These are phyloP conservation scores for Pseudopleuronectes americanus DNA, from an alignment of 2,797 vertebrate genomes.

Conservation along the genomic window DNA sequence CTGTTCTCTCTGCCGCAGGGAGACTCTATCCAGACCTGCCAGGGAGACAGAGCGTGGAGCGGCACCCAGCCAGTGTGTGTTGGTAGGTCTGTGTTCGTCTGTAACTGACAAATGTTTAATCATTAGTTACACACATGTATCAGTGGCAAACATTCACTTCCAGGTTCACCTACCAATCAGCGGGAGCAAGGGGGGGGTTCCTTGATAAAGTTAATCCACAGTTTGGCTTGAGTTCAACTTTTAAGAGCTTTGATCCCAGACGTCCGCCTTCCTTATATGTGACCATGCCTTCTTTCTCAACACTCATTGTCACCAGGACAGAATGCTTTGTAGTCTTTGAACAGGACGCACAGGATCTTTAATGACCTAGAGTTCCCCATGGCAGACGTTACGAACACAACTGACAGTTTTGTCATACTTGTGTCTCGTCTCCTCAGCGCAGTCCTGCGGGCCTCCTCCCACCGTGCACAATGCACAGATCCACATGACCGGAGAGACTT, in stretches of 20 bases:
- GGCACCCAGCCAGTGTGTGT: constrained; percentile 86
- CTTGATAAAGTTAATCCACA: too few species aligned
- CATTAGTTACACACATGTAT: too few species aligned
- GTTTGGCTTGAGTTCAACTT: too few species aligned
- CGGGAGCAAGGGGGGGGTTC: too few species aligned
- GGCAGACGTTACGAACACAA: background rate
- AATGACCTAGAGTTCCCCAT: too few species aligned
- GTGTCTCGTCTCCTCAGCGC: constrained; percentile 66
- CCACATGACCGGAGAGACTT: constrained; percentile 71
- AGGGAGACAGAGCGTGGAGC: constrained; percentile 89
- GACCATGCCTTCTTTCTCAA: too few species aligned
- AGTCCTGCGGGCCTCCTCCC: constrained; percentile 85
- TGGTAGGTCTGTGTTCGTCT: constrained; percentile 82
- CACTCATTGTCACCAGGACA: too few species aligned
- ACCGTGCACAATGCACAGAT: constrained; percentile 81
- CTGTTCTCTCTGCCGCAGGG: constrained; percentile 79
- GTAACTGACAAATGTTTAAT: background rate
- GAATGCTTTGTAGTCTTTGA: too few species aligned
- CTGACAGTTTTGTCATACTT: background rate
- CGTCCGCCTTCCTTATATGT: too few species aligned
- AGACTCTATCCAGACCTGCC: constrained; percentile 86
- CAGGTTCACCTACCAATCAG: background rate
- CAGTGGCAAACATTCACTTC: too few species aligned
- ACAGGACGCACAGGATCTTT: too few species aligned
- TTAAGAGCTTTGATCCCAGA: too few species aligned